Conservation (phyloP, 2,797 vertebrate genomes). For the Hypotaenidia okinawae region DNA sequence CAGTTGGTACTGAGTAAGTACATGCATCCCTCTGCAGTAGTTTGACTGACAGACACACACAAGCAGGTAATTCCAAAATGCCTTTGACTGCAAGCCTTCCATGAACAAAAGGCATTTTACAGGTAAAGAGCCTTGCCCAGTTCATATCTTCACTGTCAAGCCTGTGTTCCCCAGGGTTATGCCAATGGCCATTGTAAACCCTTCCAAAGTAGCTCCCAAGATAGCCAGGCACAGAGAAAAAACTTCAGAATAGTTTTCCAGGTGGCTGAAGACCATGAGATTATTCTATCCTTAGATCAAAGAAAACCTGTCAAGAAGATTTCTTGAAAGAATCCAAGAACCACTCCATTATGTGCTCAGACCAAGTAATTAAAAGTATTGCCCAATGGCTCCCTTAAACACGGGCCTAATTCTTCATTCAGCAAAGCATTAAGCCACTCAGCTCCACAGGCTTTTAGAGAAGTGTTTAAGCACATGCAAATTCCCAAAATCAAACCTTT, state of each 20-base stretch:
- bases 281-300: neutral
- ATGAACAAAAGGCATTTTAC: neutral
- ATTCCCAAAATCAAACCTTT: neutral
- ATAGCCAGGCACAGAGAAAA: neutral
- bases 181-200: neutral
- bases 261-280: neutral
- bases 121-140: neutral
- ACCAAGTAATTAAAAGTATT: neutral
- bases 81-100: neutral
- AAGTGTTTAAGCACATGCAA: neutral
- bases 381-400: neutral
- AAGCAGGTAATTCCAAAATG: neutral
- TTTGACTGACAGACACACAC: neutral
- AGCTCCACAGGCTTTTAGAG: neutral
- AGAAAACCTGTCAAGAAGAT: neutral
- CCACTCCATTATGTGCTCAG: neutral
- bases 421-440: neutral
- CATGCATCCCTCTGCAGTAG: neutral
- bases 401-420: neutral
- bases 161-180: neutral
- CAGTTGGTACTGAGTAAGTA: neutral
- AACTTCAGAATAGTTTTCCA: neutral
- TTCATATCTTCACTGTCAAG: neutral
- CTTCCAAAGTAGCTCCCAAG: neutral
- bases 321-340: neutral